Percentiles rank a stretch among this genome's conserved stretches.
phyloP scores from a whole-genome alignment of 2,888 invertebrate species.

The Eristalis arbustorum region DNA sequence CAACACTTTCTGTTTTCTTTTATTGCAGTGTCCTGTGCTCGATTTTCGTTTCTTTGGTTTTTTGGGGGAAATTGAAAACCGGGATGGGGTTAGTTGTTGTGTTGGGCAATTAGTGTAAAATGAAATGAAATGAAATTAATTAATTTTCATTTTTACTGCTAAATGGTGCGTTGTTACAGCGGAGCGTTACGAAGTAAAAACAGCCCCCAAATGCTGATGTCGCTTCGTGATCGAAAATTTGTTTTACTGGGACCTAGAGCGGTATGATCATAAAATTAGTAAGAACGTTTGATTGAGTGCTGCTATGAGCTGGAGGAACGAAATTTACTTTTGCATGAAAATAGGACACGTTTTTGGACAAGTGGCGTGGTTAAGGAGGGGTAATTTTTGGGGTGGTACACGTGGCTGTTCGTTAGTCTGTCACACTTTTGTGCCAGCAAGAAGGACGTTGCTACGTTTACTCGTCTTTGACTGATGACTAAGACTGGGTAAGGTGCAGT shows the following conservation, averaged over 20 bases:
- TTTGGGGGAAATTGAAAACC: constrained; percentile 26
- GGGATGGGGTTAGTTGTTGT: background rate
- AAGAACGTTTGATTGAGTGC: constrained; percentile 63
- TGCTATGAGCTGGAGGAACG: constrained; percentile 33
- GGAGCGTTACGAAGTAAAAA: constrained; percentile 26
- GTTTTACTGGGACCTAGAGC: constrained; percentile 30
- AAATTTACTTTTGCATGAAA: background rate
- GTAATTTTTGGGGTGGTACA: background rate
- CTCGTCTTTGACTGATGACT: background rate
- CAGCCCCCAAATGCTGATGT: background rate
- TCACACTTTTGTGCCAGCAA: background rate
- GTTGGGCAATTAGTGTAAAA: constrained; percentile 52
- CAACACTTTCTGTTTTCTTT: constrained; percentile 8
- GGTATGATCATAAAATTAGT: constrained; percentile 56
- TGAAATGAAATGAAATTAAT: constrained; percentile 36
- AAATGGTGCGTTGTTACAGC: background rate
- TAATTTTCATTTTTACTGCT: constrained; percentile 35
- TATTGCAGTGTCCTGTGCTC: constrained; percentile 32
- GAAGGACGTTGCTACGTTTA: background rate
- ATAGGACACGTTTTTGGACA: background rate
- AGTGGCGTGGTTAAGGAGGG: background rate
- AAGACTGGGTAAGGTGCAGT: too few relatives aligned
- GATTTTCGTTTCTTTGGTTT: constrained; percentile 16
- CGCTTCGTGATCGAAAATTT: constrained; percentile 41
- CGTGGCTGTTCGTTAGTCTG: background rate